These are phyloP conservation scores for Zaprionus tsacasi DNA, from an alignment of 1,140 invertebrate species.

Conservation along the genomic window DNA sequence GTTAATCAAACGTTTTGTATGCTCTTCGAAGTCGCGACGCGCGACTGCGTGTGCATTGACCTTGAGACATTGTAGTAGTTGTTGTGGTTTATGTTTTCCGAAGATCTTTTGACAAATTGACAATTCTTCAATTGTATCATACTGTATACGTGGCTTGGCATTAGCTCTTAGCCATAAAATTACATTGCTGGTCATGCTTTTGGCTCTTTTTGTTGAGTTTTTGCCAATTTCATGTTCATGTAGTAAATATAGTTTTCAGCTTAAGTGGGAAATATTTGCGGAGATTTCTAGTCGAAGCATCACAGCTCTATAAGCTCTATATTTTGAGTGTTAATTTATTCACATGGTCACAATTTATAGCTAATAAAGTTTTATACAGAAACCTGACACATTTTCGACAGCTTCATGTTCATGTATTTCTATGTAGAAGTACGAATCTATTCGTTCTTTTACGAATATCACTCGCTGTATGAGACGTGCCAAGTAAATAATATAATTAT, in stretches of 20 bases:
- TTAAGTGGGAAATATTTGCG: conserved; percentile 28
- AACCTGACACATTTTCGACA: not conserved
- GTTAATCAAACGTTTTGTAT: conserved; percentile 78
- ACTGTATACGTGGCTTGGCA: conserved; percentile 10
- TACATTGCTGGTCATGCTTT: conserved; percentile 71
- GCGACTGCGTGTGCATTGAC: conserved; percentile 56
- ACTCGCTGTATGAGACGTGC: not conserved
- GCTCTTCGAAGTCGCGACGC: conserved; percentile 52
- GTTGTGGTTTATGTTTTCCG: conserved; percentile 32
- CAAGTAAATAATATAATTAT: not conserved
- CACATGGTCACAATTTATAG: conserved; percentile 28
- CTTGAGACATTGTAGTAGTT: conserved; percentile 54
- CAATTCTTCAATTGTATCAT: conserved; percentile 76
- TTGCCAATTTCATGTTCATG: conserved; percentile 59
- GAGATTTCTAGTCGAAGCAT: conserved; percentile 46
- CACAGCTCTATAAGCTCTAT: not conserved
- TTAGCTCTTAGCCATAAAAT: conserved; percentile 50
- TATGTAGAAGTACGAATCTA: not conserved
- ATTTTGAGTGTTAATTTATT: conserved; percentile 31
- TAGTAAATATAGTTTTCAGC: conserved; percentile 14
- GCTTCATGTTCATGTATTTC: not conserved
- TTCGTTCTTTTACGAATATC: not conserved
- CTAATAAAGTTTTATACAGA: not conserved
- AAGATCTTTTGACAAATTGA: conserved; percentile 54
- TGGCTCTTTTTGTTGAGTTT: conserved; percentile 52